Evolutionary conservation across 2,888 invertebrate species (phyloP).

Genomic region (Trisateles emortualis): DNA sequence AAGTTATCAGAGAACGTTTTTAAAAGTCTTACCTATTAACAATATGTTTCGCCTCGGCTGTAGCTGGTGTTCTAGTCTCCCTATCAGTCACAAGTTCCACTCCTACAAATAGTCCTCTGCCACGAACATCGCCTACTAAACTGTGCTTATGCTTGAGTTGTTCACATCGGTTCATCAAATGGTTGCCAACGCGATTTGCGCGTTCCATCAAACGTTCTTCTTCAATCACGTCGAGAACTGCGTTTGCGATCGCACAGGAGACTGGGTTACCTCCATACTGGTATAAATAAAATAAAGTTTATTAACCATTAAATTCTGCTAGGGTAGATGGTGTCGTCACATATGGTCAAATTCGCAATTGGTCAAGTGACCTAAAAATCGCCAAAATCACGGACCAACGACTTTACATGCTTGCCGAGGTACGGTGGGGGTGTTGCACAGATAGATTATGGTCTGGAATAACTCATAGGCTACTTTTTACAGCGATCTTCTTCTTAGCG

Average conservation of each 20-base stretch:
- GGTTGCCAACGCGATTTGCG: constrained; percentile 93
- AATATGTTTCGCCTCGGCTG: constrained; percentile 92
- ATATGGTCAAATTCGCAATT: too few species aligned
- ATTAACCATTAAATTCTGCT: neutral
- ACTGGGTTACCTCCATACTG: constrained; percentile 99
- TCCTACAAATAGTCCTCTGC: constrained; percentile 97
- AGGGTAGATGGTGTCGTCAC: too few species aligned
- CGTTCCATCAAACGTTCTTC: constrained; percentile 94
- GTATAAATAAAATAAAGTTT: constrained; percentile 35
- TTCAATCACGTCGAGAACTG: constrained; percentile 97
- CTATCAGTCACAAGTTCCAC: constrained; percentile 95
- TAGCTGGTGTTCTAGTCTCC: constrained; percentile 92
- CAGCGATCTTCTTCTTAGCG: too few species aligned
- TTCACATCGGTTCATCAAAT: constrained; percentile 90
- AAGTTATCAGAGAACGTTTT: too few species aligned
- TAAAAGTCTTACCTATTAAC: constrained; percentile 80
- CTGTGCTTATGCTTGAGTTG: constrained; percentile 91
- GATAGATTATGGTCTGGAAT: too few species aligned
- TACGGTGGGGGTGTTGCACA: too few species aligned
- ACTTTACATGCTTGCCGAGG: too few species aligned
- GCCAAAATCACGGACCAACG: too few species aligned
- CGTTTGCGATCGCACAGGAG: constrained; percentile 97
- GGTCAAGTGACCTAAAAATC: too few species aligned
- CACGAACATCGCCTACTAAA: constrained; percentile 96
- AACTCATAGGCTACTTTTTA: too few species aligned